A percentile compares a stretch with the other conserved stretches of the same genome.
Evolutionary conservation across 2,797 vertebrate species (phyloP).

Genomic region (Halcyon badia): DNA sequence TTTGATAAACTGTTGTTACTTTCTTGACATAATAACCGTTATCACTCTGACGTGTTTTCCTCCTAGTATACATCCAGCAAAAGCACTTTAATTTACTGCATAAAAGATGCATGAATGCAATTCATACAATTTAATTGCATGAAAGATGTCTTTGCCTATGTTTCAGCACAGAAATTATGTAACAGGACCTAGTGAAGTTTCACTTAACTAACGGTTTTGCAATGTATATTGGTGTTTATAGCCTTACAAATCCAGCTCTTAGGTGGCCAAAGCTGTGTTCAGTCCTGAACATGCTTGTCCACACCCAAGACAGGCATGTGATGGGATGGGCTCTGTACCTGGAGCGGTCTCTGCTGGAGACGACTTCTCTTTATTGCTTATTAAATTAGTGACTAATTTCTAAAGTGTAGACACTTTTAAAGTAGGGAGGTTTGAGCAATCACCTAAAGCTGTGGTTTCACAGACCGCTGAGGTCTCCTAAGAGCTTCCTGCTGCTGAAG

Average conservation of each 20-base stretch:
- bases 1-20: not conserved
- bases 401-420: not conserved
- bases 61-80: not conserved
- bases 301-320: not conserved
- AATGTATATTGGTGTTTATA: not conserved
- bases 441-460: not conserved
- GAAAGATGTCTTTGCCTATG: not conserved
- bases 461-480: not conserved
- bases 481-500: not conserved
- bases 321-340: not conserved
- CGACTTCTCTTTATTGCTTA: not conserved
- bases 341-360: not conserved
- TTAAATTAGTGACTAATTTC: not conserved
- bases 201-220: not conserved
- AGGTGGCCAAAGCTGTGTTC: not conserved
- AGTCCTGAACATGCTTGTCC: not conserved
- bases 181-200: not conserved
- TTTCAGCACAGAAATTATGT: not conserved
- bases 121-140: not conserved
- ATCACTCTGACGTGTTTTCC: not conserved
- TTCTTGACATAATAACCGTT: not conserved
- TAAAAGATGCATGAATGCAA: not conserved
- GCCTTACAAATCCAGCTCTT: not conserved
- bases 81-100: not conserved
- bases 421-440: not conserved